Base-by-base conservation (phyloP, 2,797 vertebrate genomes). In the Agapornis canus region DNA sequence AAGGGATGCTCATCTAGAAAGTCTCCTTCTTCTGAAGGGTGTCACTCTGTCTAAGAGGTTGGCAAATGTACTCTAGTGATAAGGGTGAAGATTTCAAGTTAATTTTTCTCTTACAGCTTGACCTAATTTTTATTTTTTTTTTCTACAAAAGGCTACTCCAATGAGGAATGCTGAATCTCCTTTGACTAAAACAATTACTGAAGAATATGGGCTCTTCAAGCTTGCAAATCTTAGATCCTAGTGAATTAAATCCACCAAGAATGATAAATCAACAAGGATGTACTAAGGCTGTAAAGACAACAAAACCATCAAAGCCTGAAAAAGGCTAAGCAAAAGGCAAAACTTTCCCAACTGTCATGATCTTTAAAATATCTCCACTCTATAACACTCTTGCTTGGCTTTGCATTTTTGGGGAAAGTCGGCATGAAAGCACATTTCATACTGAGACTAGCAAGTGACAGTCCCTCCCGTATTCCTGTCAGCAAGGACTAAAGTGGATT, bases 341-440 rank as follows among this genome's bases (percentile, higher is more conserved):
- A 94, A 77, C 35, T 51, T 90, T 86, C 60, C 49, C 73, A 91
- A 32, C 66, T 86, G 77, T 71, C 82, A 90, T 22, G 43, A 82
- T 92, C 75, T 93, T 78, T 68, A 92, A 87, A 94, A 85, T 81
- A 69, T 85, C 89, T 95, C 56, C 65, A 79, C 79, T 95, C 70
- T 61, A 13, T 57, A 92, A 71, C 37, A 78, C 47, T 66, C 39
- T 66, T 65, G 51, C 69, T 91, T 83, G 84, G 90, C 61, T 92
- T 96, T 86, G 72, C 76, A 64, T 92, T 95, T 95, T 66, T 16
- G 2, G 54, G 72, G 72, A 94, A 76, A 93, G 77, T 94, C 92
- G 85, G 72, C 84, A 90, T 87, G 81, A 95, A 97, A 96, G 95
- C 86, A 91, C 93, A 88, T 95, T 95, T 95, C 83, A 90, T 89